A percentile compares a stretch with the other conserved stretches of the same genome.
These are phyloP conservation scores for Sinonovacula constricta DNA, from an alignment of 1,140 invertebrate species.

Conservation along the genomic window DNA sequence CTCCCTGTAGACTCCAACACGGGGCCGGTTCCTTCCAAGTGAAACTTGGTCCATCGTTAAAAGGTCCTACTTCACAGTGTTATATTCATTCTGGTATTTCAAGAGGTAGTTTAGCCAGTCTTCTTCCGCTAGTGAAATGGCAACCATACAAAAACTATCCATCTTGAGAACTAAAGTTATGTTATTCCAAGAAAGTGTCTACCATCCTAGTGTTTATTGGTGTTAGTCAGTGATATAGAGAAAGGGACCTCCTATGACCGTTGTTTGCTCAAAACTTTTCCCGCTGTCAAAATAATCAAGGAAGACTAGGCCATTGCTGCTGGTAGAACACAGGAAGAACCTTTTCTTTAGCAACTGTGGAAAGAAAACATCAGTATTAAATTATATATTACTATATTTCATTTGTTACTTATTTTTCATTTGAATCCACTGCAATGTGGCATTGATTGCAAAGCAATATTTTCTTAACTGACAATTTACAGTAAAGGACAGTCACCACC, in stretches of 20 bases:
- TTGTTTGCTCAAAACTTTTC: conserved; percentile 89
- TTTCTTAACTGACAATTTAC: too few relatives aligned
- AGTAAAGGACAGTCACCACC: too few relatives aligned
- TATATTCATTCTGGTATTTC: conserved; percentile 75
- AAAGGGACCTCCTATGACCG: conserved; percentile 86
- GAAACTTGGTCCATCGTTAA: conserved; percentile 55
- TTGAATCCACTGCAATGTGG: too few relatives aligned
- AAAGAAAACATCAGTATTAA: too few relatives aligned
- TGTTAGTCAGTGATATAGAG: conserved; percentile 93
- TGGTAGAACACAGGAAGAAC: conserved; percentile 89
- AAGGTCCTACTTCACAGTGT: conserved; percentile 29
- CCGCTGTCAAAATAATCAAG: conserved; percentile 94
- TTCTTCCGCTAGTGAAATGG: conserved; percentile 89
- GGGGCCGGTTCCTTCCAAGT: too few relatives aligned
- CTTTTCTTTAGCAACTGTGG: conserved; percentile 93
- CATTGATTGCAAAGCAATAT: too few relatives aligned
- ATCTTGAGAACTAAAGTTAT: conserved; percentile 92
- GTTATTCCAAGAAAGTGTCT: conserved; percentile 92
- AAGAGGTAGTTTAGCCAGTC: conserved; percentile 91
- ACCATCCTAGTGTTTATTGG: conserved; percentile 86
- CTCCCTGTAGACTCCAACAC: too few relatives aligned
- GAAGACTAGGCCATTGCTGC: conserved; percentile 84
- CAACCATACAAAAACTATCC: conserved; percentile 90
- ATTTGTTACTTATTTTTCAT: too few relatives aligned
- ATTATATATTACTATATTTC: too few relatives aligned